Evolutionary conservation across 2,113 vertebrate genomes (phyloP).

Genomic region (Motacilla tschutschensis): DNA sequence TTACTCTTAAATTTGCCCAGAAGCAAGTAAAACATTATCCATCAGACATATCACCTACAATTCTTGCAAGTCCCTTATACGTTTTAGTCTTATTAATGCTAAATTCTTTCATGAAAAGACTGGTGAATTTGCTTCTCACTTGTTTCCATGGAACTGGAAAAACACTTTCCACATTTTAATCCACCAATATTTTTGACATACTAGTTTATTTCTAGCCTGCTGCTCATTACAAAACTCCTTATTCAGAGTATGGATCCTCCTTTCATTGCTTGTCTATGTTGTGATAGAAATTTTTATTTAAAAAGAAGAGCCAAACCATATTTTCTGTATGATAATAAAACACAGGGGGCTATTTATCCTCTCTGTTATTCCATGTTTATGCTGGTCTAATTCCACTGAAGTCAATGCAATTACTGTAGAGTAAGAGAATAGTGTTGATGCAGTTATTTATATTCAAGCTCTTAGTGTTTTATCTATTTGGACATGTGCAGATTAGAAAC

Average conservation of each 20-base stretch:
- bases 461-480: neutral
- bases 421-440: neutral
- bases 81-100: constrained; percentile 17
- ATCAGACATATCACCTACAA: constrained; percentile 1
- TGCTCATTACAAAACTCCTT: neutral
- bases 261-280: neutral
- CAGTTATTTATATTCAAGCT: neutral
- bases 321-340: neutral
- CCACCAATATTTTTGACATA: neutral
- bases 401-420: neutral
- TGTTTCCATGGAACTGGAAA: neutral
- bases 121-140: neutral
- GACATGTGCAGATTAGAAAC: no score
- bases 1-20: constrained; percentile 11
- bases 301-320: neutral
- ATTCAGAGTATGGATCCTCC: neutral
- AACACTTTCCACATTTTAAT: neutral
- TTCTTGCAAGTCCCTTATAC: neutral
- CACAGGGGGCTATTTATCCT: neutral
- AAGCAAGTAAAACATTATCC: constrained; percentile 48
- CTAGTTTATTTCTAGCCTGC: neutral
- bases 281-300: neutral
- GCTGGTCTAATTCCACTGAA: neutral
- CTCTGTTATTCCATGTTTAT: neutral
- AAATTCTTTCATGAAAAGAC: neutral